A percentile compares a stretch with the other conserved stretches of the same genome.
These are phyloP conservation scores for Lottia scabra DNA, from an alignment of 2,888 invertebrate species.

Conservation along the genomic window DNA sequence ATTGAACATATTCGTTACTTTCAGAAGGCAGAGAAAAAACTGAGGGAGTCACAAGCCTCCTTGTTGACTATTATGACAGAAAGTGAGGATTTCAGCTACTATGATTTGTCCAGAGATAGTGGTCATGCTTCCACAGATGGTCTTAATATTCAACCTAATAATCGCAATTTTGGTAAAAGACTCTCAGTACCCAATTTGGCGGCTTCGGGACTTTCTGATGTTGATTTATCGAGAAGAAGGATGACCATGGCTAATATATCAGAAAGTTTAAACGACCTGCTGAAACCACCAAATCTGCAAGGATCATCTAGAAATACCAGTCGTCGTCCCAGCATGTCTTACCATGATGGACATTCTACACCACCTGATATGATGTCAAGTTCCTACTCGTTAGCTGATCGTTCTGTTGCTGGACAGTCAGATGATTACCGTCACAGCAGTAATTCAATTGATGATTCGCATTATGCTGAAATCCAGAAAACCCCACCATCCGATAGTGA, in stretches of 20 bases:
- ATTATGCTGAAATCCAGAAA: background rate
- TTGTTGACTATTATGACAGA: conserved; percentile 32
- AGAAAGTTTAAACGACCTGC: background rate
- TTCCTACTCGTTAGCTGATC: conserved; percentile 22
- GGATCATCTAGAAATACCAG: background rate
- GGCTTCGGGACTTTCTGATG: background rate
- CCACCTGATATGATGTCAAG: background rate
- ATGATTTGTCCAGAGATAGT: conserved; percentile 9
- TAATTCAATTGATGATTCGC: background rate
- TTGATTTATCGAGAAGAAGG: conserved; percentile 8
- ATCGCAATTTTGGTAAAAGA: conserved; percentile 12
- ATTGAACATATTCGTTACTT: background rate
- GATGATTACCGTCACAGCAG: background rate
- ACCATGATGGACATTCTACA: background rate
- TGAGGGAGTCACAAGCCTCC: conserved; percentile 34
- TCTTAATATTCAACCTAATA: background rate
- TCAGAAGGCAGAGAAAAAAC: conserved; percentile 30
- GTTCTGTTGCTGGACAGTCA: conserved; percentile 74
- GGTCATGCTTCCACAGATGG: conserved; percentile 8
- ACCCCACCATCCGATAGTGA: background rate
- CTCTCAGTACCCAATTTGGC: conserved; percentile 27
- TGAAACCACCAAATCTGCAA: background rate
- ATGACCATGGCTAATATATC: conserved; percentile 21
- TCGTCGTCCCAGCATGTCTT: background rate
- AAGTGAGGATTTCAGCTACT: conserved; percentile 12